A percentile compares a stretch with the other conserved stretches of the same genome.
Evolutionary conservation across 2,888 invertebrate species (phyloP).

Genomic region (Galerucella calmariensis): DNA sequence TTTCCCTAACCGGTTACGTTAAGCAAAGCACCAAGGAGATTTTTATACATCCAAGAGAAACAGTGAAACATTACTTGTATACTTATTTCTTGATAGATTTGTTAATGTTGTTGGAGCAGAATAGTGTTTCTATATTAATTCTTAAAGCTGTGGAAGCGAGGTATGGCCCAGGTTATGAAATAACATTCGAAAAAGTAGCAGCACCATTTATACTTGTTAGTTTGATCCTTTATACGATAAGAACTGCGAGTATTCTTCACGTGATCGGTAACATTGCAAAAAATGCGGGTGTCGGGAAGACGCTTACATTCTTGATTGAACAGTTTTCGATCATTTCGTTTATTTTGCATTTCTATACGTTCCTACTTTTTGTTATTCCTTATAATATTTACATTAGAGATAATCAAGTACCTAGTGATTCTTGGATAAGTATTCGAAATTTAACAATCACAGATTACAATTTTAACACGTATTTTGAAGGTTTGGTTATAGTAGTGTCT

Average conservation of each 20-base stretch:
- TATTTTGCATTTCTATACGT: slow-evolving; percentile 17
- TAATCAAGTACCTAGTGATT: background rate
- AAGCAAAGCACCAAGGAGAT: slow-evolving; percentile 16
- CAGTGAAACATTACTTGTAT: slow-evolving; percentile 20
- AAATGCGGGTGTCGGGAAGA: background rate
- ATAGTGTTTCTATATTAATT: background rate
- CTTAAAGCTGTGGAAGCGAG: background rate
- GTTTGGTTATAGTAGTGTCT: slow-evolving; percentile 17
- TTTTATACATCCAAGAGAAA: slow-evolving; percentile 22
- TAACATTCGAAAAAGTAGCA: background rate
- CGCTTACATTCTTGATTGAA: background rate
- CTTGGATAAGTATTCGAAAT: slow-evolving; percentile 16
- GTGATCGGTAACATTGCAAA: background rate
- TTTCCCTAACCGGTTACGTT: slow-evolving; percentile 33
- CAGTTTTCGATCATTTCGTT: background rate
- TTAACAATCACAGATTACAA: background rate
- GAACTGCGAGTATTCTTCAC: slow-evolving; percentile 7
- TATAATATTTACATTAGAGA: background rate
- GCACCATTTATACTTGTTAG: background rate
- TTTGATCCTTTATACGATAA: slow-evolving; percentile 4
- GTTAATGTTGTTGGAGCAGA: background rate
- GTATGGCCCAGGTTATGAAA: background rate
- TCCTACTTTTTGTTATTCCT: background rate
- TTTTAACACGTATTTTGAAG: slow-evolving; percentile 19
- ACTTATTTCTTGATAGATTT: slow-evolving; percentile 35